phyloP scores from a whole-genome alignment of 2,888 invertebrate species.

The Drosophila barbarae region DNA sequence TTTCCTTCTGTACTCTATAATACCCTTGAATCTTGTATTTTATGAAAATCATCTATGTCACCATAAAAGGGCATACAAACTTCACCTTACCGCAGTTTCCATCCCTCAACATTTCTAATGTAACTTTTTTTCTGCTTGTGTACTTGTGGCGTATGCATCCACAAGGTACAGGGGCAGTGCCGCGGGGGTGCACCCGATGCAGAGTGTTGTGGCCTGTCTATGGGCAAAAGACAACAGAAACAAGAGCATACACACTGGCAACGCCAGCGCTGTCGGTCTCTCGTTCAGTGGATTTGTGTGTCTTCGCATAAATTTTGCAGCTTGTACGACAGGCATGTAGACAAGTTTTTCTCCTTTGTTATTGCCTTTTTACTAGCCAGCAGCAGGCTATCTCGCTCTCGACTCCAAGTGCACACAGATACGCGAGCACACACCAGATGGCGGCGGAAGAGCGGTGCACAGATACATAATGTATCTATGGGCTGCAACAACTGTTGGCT shows the following conservation, averaged over 20 bases:
- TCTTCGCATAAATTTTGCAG: slow-evolving; percentile 78
- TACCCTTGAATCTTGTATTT: too few species aligned
- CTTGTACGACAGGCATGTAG: slow-evolving; percentile 68
- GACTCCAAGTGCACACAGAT: slow-evolving; percentile 18
- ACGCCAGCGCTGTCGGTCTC: slow-evolving; percentile 62
- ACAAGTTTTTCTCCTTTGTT: slow-evolving; percentile 57
- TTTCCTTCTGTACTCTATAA: too few species aligned
- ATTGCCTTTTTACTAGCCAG: slow-evolving; percentile 24
- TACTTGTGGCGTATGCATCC: slow-evolving; percentile 44
- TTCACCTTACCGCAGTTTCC: too few species aligned
- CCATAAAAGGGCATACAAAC: too few species aligned
- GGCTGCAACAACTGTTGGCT: slow-evolving; percentile 31
- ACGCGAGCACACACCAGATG: slow-evolving; percentile 3
- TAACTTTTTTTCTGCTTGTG: slow-evolving; percentile 6
- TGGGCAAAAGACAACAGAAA: slow-evolving; percentile 31
- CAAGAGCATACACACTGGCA: slow-evolving; percentile 31
- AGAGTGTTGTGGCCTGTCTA: slow-evolving; percentile 34
- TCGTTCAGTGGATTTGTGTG: slow-evolving; percentile 79
- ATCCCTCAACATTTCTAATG: not conserved
- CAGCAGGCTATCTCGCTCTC: slow-evolving; percentile 23
- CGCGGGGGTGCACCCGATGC: slow-evolving; percentile 4
- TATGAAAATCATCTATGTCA: too few species aligned
- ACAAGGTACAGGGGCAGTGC: slow-evolving; percentile 7
- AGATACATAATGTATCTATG: slow-evolving; percentile 37
- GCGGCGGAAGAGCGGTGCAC: slow-evolving; percentile 15